Evolutionary conservation across 1,140 invertebrate genomes (phyloP).

Genomic region (Nomia melanderi): DNA sequence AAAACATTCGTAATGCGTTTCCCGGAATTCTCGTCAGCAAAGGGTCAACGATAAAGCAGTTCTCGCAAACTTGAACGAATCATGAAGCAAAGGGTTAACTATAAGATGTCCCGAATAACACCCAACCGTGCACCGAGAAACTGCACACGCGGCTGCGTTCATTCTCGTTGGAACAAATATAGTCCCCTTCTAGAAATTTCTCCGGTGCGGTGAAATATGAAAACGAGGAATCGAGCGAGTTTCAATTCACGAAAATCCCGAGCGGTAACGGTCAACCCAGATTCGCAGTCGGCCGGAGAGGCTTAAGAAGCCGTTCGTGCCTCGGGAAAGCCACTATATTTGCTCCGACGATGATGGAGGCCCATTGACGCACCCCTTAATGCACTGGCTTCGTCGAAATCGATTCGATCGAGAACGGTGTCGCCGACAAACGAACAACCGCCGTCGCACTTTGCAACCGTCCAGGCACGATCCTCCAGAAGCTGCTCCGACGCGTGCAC

Average conservation of each 20-base stretch:
- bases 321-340: background rate
- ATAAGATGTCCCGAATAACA: background rate
- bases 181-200: background rate
- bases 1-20: too few relatives aligned
- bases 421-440: slow-evolving; percentile 37
- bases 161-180: background rate
- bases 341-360: background rate
- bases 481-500: slow-evolving; percentile 45
- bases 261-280: background rate
- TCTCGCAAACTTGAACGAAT: too few relatives aligned
- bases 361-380: background rate
- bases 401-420: slow-evolving; percentile 37
- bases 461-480: slow-evolving; percentile 22
- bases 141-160: background rate
- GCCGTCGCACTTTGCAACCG: slow-evolving; percentile 15
- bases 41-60: too few relatives aligned
- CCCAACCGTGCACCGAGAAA: background rate
- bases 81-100: too few relatives aligned
- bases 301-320: background rate
- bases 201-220: background rate
- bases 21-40: too few relatives aligned
- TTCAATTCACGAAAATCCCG: background rate
- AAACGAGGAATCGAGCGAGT: background rate
- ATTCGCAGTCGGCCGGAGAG: background rate
- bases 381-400: slow-evolving; percentile 10